phyloP scores from a whole-genome alignment of 1,140 invertebrate genomes.

The Psilanteris sp. region DNA sequence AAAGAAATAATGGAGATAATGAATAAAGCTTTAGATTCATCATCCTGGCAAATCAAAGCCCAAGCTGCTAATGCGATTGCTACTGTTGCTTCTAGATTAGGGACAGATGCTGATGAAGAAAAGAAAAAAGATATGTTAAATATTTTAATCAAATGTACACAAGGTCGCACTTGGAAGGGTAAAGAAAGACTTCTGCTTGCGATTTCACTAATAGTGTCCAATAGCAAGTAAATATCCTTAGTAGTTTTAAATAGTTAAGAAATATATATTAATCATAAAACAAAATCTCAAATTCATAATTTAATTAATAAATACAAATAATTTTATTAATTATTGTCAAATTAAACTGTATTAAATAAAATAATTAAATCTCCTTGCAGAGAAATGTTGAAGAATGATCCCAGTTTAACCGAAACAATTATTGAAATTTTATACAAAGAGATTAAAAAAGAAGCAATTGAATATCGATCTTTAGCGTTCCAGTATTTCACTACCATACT shows the following conservation, averaged over 20 bases:
- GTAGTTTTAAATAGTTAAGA: too few relatives aligned
- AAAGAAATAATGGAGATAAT: constrained; percentile 86
- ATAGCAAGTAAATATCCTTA: constrained; percentile 83
- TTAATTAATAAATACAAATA: too few relatives aligned
- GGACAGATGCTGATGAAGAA: constrained; percentile 83
- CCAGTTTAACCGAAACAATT: constrained; percentile 78
- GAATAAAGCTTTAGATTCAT: constrained; percentile 85
- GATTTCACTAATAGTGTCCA: constrained; percentile 85
- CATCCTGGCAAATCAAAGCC: constrained; percentile 92
- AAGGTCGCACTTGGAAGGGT: constrained; percentile 92
- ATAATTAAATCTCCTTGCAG: constrained; percentile 55
- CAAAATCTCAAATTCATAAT: too few relatives aligned
- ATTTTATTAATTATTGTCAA: too few relatives aligned
- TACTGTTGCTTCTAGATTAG: constrained; percentile 88
- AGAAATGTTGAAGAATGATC: constrained; percentile 74
- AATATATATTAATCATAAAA: too few relatives aligned
- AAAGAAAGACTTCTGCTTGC: constrained; percentile 91
- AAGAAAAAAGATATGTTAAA: constrained; percentile 85
- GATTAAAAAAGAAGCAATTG: constrained; percentile 88
- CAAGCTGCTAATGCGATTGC: constrained; percentile 90
- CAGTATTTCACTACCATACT: constrained; percentile 86
- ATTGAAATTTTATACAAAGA: constrained; percentile 87
- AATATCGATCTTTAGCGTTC: constrained; percentile 88
- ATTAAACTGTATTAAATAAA: constrained; percentile 10
- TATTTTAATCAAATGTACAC: constrained; percentile 86